Base-by-base conservation (phyloP, 1,140 invertebrate genomes). In the Rhynchophorus ferrugineus region DNA sequence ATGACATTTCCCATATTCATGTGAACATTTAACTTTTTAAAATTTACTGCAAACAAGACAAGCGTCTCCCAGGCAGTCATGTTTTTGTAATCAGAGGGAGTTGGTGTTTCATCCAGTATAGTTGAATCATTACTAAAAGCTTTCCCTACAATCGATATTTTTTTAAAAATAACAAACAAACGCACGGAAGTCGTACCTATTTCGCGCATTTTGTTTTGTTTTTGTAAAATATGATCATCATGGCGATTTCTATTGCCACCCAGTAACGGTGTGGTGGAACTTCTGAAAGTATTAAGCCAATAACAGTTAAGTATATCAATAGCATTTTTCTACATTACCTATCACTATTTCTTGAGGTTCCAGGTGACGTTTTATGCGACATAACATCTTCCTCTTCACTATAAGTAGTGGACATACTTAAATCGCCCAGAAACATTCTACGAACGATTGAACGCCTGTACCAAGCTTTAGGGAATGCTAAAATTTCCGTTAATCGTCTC, bases 1-100 rank as follows among this genome's bases (percentile, higher is more conserved):
- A 97, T 97, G 1, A 97, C 93, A 68, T 97, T 98, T 14, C 93
- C 92, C 91, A 98, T 98, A 71, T 97, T 97, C 88, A 98, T 96
- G 63, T 95, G 91, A 13, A 98, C 88, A 70, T 96, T 95, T 17
- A 98, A 74, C 60, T 88, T 84, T 3, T 91, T 94, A 62, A 98
- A 91, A 73, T 96, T 97, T 8, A 98, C 84, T 1, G 91, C 91
- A 75, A 97, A 95, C 22, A 98, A 71, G 1, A 98, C 93, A 11
- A 97, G 72, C 2, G 94, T 97, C 71, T 97, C 91, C 95, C 94
- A 98, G 14, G 85, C 82, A 2, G 85, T 74, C 65, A 69, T 60
- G 68, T 58, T 75, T 57, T 80, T 77, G 11, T 73, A 57, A 44
- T 79, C 73, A 1, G 75, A 71, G 1, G 72, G 71, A 19, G 70